Base-by-base conservation (phyloP, 2,113 vertebrate species). In the Leucoraja erinaceus region DNA sequence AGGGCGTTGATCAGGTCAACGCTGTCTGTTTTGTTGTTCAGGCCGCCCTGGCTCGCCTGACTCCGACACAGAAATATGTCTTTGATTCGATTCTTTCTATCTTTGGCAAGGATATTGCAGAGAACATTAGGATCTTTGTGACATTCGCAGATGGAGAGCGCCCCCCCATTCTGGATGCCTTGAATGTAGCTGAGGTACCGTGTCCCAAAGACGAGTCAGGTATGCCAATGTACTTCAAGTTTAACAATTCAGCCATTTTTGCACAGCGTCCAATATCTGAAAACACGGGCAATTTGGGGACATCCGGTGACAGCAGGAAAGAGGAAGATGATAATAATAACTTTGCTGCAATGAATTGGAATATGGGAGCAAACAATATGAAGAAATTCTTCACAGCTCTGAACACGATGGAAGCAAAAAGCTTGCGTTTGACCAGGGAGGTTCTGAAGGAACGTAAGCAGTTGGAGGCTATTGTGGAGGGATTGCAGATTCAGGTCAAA, bases 121-220 rank as follows among this genome's bases (percentile, higher is more conserved):
- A 95, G 6, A 95, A 95, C 94, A 94, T 95, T 63, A 31, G 22
- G 4, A 12, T 95, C 2, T 79, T 95, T 93, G 94, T 95, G 79
- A 96, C 95, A 0, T 96, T 95, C 20, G 93, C 95, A 20, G 95
- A 95, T 3, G 76, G 94, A 9, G 14, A 94, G 68, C 12, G 2
- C 0, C 93, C 94, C 1, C 93, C 91, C 18, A 93, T 94, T 78
- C 75, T 94, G 6, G 63, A 93, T 33, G 94, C 94, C 10, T 93
- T 94, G 1, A 93, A 92, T 0, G 33, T 3, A 3, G 78, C 93
- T 74, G 38, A 93, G 0, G 76, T 94, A 7, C 94, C 94, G 0
- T 94, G 93, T 78, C 38, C 93, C 8, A 93, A 79, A 54, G 91
- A 88, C 25, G 59, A 47, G 3, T 22, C 91, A 0, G 90, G 81